phyloP scores from a whole-genome alignment of 2,113 vertebrate genomes.

The Podiceps cristatus region DNA sequence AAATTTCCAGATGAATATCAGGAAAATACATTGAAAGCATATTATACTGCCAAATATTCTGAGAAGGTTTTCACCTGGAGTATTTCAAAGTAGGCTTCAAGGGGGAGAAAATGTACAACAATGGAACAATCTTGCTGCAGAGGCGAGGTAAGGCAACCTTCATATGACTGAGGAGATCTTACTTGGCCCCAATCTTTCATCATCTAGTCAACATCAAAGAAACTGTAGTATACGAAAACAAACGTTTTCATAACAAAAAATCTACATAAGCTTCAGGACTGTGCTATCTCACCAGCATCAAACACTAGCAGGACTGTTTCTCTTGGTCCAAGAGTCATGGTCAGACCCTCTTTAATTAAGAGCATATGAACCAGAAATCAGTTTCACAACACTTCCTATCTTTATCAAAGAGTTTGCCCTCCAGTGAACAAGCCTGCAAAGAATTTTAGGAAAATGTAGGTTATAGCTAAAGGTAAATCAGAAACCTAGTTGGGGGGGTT shows the following conservation, averaged over 20 bases:
- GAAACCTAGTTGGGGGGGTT: background rate
- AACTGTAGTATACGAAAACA: background rate
- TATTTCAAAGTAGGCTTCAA: background rate
- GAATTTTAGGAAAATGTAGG: background rate
- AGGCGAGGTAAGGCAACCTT: background rate
- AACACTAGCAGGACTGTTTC: background rate
- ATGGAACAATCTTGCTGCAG: background rate
- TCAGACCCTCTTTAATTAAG: background rate
- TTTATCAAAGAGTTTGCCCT: background rate
- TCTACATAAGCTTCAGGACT: background rate
- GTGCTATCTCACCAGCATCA: background rate
- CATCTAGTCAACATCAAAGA: background rate
- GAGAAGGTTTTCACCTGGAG: background rate
- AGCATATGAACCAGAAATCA: background rate
- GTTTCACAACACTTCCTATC: background rate
- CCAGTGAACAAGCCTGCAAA: background rate
- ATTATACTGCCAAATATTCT: fast-evolving
- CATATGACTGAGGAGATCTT: background rate
- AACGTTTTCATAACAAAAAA: background rate
- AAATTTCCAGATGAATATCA: background rate
- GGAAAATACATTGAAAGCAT: background rate
- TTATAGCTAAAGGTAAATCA: background rate
- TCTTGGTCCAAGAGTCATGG: background rate
- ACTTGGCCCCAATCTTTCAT: background rate
- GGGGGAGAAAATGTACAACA: background rate